These are phyloP conservation scores for Enoplosus armatus DNA, from an alignment of 2,797 vertebrate genomes.

Conservation along the genomic window DNA sequence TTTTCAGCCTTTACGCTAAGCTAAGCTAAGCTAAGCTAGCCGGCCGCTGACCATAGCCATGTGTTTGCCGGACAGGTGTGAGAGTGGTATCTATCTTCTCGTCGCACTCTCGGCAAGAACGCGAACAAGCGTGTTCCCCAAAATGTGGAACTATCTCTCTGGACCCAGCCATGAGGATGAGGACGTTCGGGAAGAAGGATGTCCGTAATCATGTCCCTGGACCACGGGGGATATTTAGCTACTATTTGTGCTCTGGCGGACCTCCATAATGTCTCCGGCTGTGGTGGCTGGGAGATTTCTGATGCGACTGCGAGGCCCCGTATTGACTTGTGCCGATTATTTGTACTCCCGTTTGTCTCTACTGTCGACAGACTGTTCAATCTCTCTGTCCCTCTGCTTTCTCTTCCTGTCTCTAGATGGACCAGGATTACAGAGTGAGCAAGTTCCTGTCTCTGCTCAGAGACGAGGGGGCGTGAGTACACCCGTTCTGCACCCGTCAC, in stretches of 20 bases:
- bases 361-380: not conserved
- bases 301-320: not conserved
- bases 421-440: constrained; percentile 92
- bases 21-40: not conserved
- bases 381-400: constrained; percentile 20
- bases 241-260: not conserved
- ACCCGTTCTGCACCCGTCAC: constrained; percentile 19
- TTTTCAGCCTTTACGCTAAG: too few species aligned
- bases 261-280: not conserved
- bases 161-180: not conserved
- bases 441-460: constrained; percentile 95
- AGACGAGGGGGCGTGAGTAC: constrained; percentile 97
- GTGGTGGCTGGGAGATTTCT: not conserved
- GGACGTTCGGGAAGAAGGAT: not conserved
- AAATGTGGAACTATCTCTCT: not conserved
- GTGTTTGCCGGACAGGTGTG: not conserved
- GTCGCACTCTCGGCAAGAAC: not conserved
- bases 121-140: not conserved
- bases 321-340: not conserved
- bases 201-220: not conserved
- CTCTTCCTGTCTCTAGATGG: constrained; percentile 88
- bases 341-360: not conserved
- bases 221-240: not conserved
- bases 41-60: not conserved
- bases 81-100: not conserved